Evolutionary conservation across 2,888 invertebrate genomes (phyloP).

Genomic region (Nasonovia ribisnigri): DNA sequence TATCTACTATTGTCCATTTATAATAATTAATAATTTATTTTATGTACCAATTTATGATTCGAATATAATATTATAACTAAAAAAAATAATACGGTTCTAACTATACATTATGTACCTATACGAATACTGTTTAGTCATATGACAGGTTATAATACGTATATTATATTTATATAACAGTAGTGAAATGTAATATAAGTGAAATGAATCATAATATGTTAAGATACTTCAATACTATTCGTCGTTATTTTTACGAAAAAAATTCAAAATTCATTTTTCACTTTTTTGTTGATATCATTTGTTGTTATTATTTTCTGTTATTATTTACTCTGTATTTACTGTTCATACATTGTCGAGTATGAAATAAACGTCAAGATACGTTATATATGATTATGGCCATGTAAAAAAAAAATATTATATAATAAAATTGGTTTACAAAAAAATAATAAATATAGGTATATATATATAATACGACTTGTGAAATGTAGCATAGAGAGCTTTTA

Average conservation of each 20-base stretch:
- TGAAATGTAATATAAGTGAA: no score
- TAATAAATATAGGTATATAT: not conserved
- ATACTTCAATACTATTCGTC: not conserved
- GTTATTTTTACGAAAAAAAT: not conserved
- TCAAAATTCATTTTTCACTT: not conserved
- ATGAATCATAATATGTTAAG: not conserved
- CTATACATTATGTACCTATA: not conserved
- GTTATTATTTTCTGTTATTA: no score
- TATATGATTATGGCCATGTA: not conserved
- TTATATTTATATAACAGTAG: not conserved
- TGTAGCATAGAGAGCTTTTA: constrained; percentile 31
- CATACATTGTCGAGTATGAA: not conserved
- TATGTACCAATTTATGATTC: not conserved
- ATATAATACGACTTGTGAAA: constrained; percentile 13
- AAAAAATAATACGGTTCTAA: not conserved
- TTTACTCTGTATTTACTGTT: constrained; percentile 15
- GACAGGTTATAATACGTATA: not conserved
- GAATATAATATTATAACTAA: not conserved
- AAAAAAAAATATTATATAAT: not conserved
- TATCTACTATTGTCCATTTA: not conserved
- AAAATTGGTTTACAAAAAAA: constrained; percentile 27
- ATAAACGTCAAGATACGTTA: not conserved
- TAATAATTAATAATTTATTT: no score
- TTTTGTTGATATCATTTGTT: not conserved
- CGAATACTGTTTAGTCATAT: not conserved